A percentile compares a stretch with the other conserved stretches of the same genome.
Conservation (phyloP, 2,797 vertebrate species). For the Allobates femoralis region DNA sequence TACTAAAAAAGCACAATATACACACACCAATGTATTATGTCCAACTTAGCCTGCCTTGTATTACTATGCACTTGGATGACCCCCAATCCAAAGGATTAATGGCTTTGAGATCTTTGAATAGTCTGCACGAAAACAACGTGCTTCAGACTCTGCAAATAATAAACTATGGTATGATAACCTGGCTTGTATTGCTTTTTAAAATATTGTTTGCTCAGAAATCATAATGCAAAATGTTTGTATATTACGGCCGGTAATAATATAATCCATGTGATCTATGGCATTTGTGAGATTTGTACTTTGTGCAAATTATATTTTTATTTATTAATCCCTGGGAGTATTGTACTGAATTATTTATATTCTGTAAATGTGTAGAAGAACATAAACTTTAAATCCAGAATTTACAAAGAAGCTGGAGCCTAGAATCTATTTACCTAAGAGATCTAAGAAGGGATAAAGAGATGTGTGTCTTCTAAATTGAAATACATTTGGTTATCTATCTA, state of each 20-base stretch:
- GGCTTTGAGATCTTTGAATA: not conserved
- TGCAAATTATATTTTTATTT: constrained; percentile 58
- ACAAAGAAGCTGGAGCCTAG: constrained; percentile 36
- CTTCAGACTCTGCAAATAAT: not conserved
- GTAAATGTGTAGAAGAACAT: constrained; percentile 24
- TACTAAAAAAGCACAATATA: not conserved
- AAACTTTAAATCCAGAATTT: constrained; percentile 45
- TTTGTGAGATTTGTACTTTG: constrained; percentile 49
- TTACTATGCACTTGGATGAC: not conserved
- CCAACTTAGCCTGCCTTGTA: not conserved
- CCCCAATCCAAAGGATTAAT: not conserved
- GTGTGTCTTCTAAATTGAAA: constrained; percentile 1
- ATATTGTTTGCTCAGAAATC: constrained; percentile 39
- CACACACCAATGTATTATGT: not conserved
- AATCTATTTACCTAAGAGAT: constrained; percentile 56
- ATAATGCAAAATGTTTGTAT: constrained; percentile 43
- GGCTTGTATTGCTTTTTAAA: constrained; percentile 21
- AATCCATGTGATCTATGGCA: constrained; percentile 41
- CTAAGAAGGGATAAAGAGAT: constrained; percentile 36
- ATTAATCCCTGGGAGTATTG: constrained; percentile 48
- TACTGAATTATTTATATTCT: constrained; percentile 56
- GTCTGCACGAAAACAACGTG: not conserved
- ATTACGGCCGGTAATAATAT: constrained; percentile 51
- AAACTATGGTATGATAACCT: constrained; percentile 1
- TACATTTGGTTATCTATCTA: not conserved